Percentiles rank a stretch among this genome's conserved stretches.
These are phyloP conservation scores for Dolichallabes microphthalmus DNA, from an alignment of 2,113 vertebrate genomes.

Conservation along the genomic window DNA sequence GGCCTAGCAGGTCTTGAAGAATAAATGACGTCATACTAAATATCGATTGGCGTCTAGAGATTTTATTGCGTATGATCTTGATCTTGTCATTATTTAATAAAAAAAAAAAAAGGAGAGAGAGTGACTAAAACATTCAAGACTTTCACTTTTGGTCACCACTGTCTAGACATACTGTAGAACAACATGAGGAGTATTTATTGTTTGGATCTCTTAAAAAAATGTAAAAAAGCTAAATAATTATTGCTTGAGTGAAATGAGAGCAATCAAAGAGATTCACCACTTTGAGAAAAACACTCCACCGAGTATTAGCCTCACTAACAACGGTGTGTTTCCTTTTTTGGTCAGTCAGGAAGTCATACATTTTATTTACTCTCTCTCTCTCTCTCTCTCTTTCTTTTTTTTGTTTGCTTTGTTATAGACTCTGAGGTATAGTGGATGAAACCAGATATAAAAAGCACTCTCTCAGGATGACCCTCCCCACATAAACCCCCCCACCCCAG, in stretches of 20 bases:
- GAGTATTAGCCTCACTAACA: background rate
- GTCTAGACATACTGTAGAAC: too few relatives aligned
- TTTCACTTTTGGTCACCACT: too few relatives aligned
- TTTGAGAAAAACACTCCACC: background rate
- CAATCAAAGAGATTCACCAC: background rate
- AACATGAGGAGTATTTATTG: background rate
- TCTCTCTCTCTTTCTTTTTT: background rate
- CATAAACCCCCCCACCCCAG: background rate
- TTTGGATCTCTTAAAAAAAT: background rate
- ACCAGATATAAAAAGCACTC: background rate
- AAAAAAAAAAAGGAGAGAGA: too few relatives aligned
- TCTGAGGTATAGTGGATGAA: background rate
- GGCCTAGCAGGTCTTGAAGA: too few relatives aligned
- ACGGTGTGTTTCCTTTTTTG: conserved; percentile 36
- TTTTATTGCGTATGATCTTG: too few relatives aligned
- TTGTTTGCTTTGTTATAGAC: conserved; percentile 17
- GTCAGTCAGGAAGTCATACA: conserved; percentile 44
- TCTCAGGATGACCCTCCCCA: background rate
- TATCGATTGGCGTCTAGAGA: too few relatives aligned
- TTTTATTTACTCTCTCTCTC: conserved; percentile 47
- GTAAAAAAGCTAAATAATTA: background rate
- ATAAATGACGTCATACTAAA: too few relatives aligned
- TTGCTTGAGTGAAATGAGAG: background rate
- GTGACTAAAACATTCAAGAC: too few relatives aligned
- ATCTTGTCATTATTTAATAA: too few relatives aligned